Base-by-base conservation (phyloP, 2,113 vertebrate genomes). In the Gasterosteus nipponicus region DNA sequence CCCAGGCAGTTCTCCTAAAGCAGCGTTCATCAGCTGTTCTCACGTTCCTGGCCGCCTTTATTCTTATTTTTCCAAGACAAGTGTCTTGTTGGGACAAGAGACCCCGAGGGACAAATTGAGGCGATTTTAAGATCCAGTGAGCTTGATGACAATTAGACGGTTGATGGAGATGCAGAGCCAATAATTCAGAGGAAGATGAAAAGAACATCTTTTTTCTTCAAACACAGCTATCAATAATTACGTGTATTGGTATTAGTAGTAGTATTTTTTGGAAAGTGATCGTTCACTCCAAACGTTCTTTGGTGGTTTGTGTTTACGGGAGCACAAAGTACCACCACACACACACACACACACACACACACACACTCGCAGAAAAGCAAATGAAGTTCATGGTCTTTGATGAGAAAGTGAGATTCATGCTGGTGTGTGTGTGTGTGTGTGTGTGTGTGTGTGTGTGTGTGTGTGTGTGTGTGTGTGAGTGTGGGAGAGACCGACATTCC, bases 301-400 rank as follows among this genome's bases (percentile, higher is more conserved):
- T 59, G 29, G 14, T 35, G 39, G 35, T 59, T 59, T 82, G 31
- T 68, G 18, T 71, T 61, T 65, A 16, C 38, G 26, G 46, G 57
- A 70, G 58, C 46, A 56, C 51, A 29, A 49, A 39, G 39, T 58
- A 53, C 54, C 51, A 15, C 26, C 22, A 29, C 33, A 29, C 44
- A 12, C 12, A 64, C 10, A 42, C 53, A 57, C 29, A 56, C 64
- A 60, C 58, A 31, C 63, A 29, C 42, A n/a, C 70, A 47, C 14
- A 71, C 66, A 22, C 53, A 53, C 38, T 29, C 33, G 41, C 60
- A 67, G 1, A 12, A 51, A 70, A 83, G 83, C 77, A 72, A 82
- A 84, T 91, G 86, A 91, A 92, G 91, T 90, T 93, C 91, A 93
- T 87, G 86, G 87, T 91, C 84, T 87, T 87, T 82, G 78, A 81